phyloP scores from a whole-genome alignment of 35 echinoderm and acorn worm species.

The Patiria miniata region DNA sequence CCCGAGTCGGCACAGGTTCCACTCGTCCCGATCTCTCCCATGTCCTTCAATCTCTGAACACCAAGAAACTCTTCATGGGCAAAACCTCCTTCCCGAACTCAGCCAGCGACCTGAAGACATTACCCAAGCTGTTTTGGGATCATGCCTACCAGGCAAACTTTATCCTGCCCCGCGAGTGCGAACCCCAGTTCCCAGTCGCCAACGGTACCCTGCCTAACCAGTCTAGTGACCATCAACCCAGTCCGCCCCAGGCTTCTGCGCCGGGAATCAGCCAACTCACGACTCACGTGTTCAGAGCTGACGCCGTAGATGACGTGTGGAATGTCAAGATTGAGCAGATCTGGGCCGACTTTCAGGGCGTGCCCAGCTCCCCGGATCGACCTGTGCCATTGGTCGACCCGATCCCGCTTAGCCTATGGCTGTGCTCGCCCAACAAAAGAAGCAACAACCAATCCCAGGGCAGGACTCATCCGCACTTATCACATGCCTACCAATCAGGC shows the following conservation, averaged over 20 bases:
- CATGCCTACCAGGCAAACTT: slow-evolving; percentile 85
- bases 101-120: slow-evolving; percentile 39
- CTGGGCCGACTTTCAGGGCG: slow-evolving; percentile 85
- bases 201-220: slow-evolving; percentile 5
- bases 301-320: slow-evolving; percentile 85
- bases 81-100: slow-evolving; percentile 62
- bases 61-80: slow-evolving; percentile 46
- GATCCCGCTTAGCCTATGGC: slow-evolving; percentile 67
- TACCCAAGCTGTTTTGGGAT: slow-evolving; percentile 81
- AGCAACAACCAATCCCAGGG: neutral
- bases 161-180: slow-evolving; percentile 57
- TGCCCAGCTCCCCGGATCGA: slow-evolving; percentile 64
- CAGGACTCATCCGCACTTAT: neutral
- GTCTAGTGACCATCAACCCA: neutral
- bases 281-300: slow-evolving; percentile 78
- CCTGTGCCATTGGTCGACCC: slow-evolving; percentile 84
- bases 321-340: slow-evolving; percentile 90
- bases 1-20: slow-evolving; percentile 79
- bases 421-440: slow-evolving; percentile 59
- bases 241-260: neutral
- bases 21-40: slow-evolving; percentile 77
- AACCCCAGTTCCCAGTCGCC: neutral
- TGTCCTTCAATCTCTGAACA: slow-evolving; percentile 77
- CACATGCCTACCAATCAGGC: neutral
- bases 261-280: slow-evolving; percentile 32